Evolutionary conservation across 2,888 invertebrate genomes (phyloP), one percentile per base, ranked within the genome.

Genomic region (Heliconius sara): DNA sequence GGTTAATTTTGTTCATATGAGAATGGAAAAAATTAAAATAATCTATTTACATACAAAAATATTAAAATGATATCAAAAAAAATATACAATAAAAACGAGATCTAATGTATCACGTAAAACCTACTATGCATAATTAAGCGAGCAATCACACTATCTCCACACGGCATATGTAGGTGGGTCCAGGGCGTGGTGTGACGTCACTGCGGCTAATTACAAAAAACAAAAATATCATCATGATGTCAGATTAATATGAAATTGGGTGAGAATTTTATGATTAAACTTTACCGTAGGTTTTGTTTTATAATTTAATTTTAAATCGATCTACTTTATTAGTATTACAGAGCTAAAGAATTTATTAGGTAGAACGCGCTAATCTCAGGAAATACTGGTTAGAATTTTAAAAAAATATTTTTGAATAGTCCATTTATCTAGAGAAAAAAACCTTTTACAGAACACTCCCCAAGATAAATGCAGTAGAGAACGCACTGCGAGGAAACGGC

Each of bases 101-200:
- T 27, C 30, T 80, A 74, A 77, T 74, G 65, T 74, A 65, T 39
- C 66, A 68, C 74, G 77, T 80, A 63, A 72, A 77, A 77, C 77
- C 19, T 77, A 73, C 66, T 39, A 47, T 68, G 47, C 68, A 77
- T 79, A 80, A 82, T 82, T 80, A 75, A 75, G 75, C 34, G 65
- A 73, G 30, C 65, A 70, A 70, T 79, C 74, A 75, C 75, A 72
- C 47, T 67, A 81, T 80, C 80, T 60, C 66, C 63, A 30, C 82
- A 82, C 82, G 82, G 30, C 80, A 82, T 80, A 71, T 80, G 47
- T 72, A 72, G 82, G 82, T 72, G 82, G 66, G 78, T 47, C 47
- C 63, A 76, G 80, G 79, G 82, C 72, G 82, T 70, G 82, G 68
- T 67, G 73, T 67, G 66, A 65, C 73, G 57, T 60, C 57, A 66